Conservation (phyloP, 2,113 vertebrate genomes). For the Ptilorrhoa leucosticta region DNA sequence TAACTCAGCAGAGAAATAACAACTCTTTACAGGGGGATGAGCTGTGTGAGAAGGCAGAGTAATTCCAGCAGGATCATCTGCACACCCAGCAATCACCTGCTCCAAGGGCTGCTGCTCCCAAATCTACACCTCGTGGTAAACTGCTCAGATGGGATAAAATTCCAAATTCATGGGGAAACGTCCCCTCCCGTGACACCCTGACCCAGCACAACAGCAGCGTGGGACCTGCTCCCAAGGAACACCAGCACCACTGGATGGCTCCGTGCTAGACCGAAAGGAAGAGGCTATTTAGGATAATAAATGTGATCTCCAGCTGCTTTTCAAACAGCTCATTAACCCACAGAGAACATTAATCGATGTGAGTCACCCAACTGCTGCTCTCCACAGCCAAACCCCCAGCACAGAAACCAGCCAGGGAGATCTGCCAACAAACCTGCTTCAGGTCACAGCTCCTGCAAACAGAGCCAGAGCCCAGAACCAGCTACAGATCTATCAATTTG, state of each 20-base stretch:
- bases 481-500: background rate
- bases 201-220: background rate
- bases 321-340: background rate
- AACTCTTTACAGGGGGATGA: background rate
- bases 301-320: background rate
- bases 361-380: background rate
- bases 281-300: background rate
- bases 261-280: background rate
- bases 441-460: background rate
- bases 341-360: background rate
- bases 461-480: background rate
- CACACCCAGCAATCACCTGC: background rate
- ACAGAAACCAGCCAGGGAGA: background rate
- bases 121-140: accelerated
- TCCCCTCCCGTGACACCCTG: background rate
- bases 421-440: background rate
- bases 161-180: background rate
- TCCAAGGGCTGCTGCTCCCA: background rate
- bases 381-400: background rate
- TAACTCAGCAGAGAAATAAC: background rate
- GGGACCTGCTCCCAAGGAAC: background rate
- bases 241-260: background rate
- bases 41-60: background rate
- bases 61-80: background rate
- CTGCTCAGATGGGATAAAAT: background rate